Conservation (phyloP, 2,888 invertebrate species). For the Carabus problematicus region DNA sequence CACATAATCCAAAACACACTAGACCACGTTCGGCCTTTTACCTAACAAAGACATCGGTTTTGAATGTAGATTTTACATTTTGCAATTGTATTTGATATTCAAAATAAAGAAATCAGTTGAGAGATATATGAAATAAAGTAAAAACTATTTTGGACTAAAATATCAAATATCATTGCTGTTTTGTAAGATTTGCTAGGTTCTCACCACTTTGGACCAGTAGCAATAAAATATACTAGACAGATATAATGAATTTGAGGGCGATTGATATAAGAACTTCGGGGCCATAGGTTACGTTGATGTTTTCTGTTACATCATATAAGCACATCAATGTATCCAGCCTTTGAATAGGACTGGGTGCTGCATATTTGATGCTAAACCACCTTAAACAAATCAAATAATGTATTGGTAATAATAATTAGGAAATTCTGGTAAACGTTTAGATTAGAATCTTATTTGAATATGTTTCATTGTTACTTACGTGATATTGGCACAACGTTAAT, state of each 20-base stretch:
- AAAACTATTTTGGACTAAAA: too few species aligned
- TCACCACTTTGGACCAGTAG: slow-evolving; percentile 44
- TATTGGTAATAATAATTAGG: background rate
- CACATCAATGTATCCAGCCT: slow-evolving; percentile 41
- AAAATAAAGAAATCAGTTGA: too few species aligned
- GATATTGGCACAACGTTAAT: slow-evolving; percentile 21
- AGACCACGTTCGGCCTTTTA: slow-evolving; percentile 37
- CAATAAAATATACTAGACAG: slow-evolving; percentile 45
- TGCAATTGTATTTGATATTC: too few species aligned
- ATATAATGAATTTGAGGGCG: slow-evolving; percentile 43
- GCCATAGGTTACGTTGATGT: slow-evolving; percentile 44
- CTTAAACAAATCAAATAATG: slow-evolving; percentile 7
- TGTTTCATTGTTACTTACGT: slow-evolving; percentile 17
- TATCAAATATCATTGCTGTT: too few species aligned
- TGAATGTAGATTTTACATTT: too few species aligned
- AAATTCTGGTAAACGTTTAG: background rate
- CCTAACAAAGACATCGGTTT: background rate
- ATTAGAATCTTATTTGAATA: background rate
- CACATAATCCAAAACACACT: slow-evolving; percentile 43
- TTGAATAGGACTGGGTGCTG: slow-evolving; percentile 21
- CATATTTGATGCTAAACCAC: slow-evolving; percentile 26
- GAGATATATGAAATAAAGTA: too few species aligned
- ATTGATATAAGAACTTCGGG: slow-evolving; percentile 44
- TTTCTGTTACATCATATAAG: slow-evolving; percentile 40
- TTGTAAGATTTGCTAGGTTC: too few species aligned